phyloP scores from a whole-genome alignment of 2,113 vertebrate genomes.

The Gymnorhina tibicen region DNA sequence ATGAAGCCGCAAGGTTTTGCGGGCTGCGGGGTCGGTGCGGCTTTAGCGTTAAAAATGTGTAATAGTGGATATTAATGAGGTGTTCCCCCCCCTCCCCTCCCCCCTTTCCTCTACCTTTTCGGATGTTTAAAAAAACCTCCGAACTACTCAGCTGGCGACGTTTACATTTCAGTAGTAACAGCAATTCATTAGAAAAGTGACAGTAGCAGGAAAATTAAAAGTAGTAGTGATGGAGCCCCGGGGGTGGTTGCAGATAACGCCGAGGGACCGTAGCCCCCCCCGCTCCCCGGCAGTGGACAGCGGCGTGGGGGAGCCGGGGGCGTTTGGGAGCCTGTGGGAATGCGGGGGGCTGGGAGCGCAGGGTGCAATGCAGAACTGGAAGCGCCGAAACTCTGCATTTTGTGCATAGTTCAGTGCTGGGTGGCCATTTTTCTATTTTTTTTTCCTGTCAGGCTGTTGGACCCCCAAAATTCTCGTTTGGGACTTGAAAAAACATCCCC shows the following conservation, averaged over 20 bases:
- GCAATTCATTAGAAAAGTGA: background rate
- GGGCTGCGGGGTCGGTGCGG: background rate
- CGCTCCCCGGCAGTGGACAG: background rate
- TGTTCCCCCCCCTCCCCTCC: background rate
- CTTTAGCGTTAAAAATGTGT: background rate
- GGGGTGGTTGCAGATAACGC: background rate
- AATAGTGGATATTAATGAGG: background rate
- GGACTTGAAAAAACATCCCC: background rate
- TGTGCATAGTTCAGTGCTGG: slow-evolving; percentile 3
- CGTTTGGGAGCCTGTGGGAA: background rate
- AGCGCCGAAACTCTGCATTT: slow-evolving; percentile 28
- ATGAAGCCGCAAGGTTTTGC: background rate
- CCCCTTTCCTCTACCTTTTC: background rate
- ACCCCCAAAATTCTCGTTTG: background rate
- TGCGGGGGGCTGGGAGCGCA: background rate
- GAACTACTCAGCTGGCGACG: background rate
- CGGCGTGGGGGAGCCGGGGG: background rate
- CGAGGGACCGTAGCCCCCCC: background rate
- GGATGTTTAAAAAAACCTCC: background rate
- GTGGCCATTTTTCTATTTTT: slow-evolving; percentile 46
- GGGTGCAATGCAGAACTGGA: slow-evolving; percentile 19
- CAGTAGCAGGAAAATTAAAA: background rate
- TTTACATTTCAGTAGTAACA: background rate
- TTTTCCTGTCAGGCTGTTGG: background rate
- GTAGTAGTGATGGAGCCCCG: background rate